A percentile compares a stretch with the other conserved stretches of the same genome.
Conservation (phyloP, 2,797 vertebrate genomes). For the Falco peregrinus region DNA sequence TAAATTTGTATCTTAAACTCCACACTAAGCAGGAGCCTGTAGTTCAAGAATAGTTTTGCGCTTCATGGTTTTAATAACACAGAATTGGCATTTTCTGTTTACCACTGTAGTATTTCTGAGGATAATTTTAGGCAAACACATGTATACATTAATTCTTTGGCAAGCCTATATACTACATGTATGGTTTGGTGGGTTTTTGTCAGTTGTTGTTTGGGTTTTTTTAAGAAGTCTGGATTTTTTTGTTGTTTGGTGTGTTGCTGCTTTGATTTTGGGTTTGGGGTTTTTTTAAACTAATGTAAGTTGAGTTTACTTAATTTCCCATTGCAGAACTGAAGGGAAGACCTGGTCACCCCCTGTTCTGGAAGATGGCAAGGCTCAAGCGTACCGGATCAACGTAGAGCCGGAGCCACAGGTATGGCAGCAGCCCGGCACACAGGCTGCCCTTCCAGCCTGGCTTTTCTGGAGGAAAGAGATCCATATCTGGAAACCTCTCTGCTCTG, state of each 20-base stretch:
- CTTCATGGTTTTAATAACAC: neutral
- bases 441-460: neutral
- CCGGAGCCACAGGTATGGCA: slow-evolving; percentile 86
- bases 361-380: slow-evolving; percentile 89
- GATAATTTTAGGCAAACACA: neutral
- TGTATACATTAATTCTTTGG: neutral
- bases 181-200: neutral
- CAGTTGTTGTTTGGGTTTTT: neutral
- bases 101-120: neutral
- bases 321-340: slow-evolving; percentile 86
- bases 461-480: neutral
- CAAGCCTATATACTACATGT: neutral
- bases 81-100: neutral
- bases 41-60: neutral
- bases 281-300: neutral
- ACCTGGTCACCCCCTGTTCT: slow-evolving; percentile 82
- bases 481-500: neutral
- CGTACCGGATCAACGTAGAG: slow-evolving; percentile 82
- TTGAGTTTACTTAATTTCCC: slow-evolving; percentile 40
- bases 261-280: neutral
- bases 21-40: neutral
- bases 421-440: neutral
- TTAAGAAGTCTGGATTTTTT: neutral
- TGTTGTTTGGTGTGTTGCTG: neutral
- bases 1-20: neutral